Base-by-base conservation (phyloP, 2,113 vertebrate species). In the Gymnogyps californianus region DNA sequence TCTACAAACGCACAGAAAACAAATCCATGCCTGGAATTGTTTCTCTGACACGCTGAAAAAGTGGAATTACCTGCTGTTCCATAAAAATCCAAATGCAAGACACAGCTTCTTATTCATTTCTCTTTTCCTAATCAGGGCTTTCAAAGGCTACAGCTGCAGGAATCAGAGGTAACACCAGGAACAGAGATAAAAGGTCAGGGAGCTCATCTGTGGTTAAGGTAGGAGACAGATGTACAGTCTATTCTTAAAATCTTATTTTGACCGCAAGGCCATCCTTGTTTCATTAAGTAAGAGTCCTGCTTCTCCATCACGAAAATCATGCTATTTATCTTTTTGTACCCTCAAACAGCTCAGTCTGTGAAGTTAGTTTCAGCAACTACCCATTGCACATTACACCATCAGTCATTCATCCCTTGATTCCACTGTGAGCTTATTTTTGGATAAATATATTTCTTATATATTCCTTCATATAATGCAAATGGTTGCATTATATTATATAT, bases 181-280 rank as follows among this genome's bases (percentile, higher is more conserved):
- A 81, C 26, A 62, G 17, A 66, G 51, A 71, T 28, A 67, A 81
- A 90, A 84, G 36, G 55, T 51, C 44, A 93, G 57, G 12, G 66
- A 69, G 40, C n/a, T 91, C 52, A 82, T 49, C n/a, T 61, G 18
- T 51, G 21, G 12, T 12, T 75, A 52, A 87, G 49, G 64, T 38
- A 71, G 40, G 26, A 84, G 26, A 66, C 24, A 83, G 72, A 75
- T 3, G 6, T 46, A 54, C 14, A 46, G 64, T 11, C 59, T 81
- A 58, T 47, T 82, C 87, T 79, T 82, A 89, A 91, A 89, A 70
- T 16, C 22, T 32, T 44, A 21, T 59, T 82, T 67, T 82, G n/a
- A 78, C 22, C 57, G 80, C 26, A 71, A 85, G 38, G 46, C 58
- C 32, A 64, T 29, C 12, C 47, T 82, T 57, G 12, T 32, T 95